phyloP scores from a whole-genome alignment of 1,140 invertebrate species.

The Aphaenogaster floridana region DNA sequence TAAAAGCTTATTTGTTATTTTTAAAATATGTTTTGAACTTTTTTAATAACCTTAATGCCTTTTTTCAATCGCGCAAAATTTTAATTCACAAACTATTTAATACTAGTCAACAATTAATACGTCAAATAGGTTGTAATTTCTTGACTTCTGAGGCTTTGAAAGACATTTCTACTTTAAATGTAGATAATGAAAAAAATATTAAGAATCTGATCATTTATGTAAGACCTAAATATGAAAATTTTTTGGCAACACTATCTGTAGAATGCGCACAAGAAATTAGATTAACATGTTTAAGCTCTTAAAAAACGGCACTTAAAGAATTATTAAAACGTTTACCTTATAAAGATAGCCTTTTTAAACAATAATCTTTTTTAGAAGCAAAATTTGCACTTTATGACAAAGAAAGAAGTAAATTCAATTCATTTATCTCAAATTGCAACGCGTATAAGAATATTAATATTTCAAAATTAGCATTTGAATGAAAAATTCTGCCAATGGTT shows the following conservation, averaged over 20 bases:
- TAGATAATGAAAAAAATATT: neutral
- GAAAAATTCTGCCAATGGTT: too few species aligned
- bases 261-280: neutral
- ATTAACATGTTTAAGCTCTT: constrained; percentile 43
- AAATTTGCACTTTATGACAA: neutral
- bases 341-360: neutral
- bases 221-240: neutral
- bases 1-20: constrained; percentile 42
- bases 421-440: too few species aligned
- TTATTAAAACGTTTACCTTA: constrained; percentile 18
- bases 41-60: neutral
- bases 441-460: too few species aligned
- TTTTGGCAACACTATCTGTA: neutral
- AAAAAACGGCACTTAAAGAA: constrained; percentile 6
- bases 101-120: constrained; percentile 5
- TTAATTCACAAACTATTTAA: neutral
- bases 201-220: neutral
- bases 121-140: neutral
- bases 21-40: constrained; percentile 38
- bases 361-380: constrained; percentile 19
- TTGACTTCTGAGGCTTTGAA: neutral
- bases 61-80: constrained; percentile 27
- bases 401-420: too few species aligned
- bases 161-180: constrained; percentile 9
- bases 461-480: too few species aligned